phyloP scores from a whole-genome alignment of 2,113 vertebrate species.

The Pogona vitticeps region DNA sequence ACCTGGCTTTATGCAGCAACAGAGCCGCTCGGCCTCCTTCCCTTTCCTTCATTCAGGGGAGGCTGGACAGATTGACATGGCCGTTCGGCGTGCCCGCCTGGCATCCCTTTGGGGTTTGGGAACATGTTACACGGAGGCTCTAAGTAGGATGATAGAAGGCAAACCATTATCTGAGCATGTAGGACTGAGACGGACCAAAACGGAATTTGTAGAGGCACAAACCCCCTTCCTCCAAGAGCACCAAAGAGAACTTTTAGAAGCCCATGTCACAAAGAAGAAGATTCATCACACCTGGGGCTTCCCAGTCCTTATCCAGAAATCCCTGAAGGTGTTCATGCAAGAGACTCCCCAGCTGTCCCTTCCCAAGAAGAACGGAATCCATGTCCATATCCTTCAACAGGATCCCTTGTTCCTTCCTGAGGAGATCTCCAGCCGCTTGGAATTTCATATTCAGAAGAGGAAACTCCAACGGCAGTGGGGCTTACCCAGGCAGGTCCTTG shows the following conservation, averaged over 20 bases:
- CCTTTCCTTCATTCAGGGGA: not conserved
- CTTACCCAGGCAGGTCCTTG: no score
- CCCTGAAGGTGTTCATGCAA: not conserved
- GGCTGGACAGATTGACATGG: conserved; percentile 10
- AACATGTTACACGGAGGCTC: not conserved
- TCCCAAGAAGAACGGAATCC: no score
- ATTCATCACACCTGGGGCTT: conserved; percentile 11
- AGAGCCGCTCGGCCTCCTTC: not conserved
- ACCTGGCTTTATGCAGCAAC: not conserved
- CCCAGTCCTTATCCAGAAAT: not conserved
- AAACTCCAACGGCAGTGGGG: no score
- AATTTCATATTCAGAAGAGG: no score
- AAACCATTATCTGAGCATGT: no score
- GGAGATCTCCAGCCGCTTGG: no score
- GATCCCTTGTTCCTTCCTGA: no score
- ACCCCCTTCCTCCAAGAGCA: no score
- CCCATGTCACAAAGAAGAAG: no score
- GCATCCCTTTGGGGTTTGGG: conserved; percentile 13
- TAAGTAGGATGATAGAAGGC: not conserved
- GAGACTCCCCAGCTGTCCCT: not conserved
- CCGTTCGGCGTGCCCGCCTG: conserved; percentile 17
- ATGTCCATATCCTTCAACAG: no score
- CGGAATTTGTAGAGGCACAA: no score
- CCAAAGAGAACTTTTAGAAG: no score
- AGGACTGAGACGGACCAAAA: not conserved